These are phyloP conservation scores for Clupea harengus DNA, from an alignment of 2,113 vertebrate genomes.

Conservation along the genomic window DNA sequence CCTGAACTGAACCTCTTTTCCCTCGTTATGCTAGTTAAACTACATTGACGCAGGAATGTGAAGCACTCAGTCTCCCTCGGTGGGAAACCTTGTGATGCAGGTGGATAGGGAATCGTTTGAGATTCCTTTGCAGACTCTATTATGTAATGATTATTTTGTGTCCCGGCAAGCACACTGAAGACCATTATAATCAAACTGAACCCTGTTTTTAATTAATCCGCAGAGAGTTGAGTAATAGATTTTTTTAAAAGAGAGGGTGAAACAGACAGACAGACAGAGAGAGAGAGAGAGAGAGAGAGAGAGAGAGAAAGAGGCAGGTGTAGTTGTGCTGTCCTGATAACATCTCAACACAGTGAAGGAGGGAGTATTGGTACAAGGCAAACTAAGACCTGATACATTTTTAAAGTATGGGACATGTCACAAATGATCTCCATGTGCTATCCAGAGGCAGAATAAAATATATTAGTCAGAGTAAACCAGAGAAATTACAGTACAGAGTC, in stretches of 20 bases:
- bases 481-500: no score
- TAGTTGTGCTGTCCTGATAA: no score
- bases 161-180: not conserved
- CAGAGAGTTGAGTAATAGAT: not conserved
- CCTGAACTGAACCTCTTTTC: not conserved
- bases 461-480: no score
- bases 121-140: not conserved
- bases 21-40: not conserved
- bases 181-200: not conserved
- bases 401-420: no score
- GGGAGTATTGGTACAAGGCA: no score
- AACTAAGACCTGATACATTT: no score
- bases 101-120: not conserved
- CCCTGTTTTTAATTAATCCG: not conserved
- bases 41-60: not conserved
- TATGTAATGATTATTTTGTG: conserved; percentile 1
- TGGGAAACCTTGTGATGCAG: not conserved
- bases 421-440: no score
- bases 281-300: not conserved
- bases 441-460: no score
- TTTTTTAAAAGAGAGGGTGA: not conserved
- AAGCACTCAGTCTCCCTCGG: not conserved
- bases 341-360: no score
- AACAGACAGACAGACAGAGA: not conserved
- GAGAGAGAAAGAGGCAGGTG: not conserved